A percentile compares a stretch with the other conserved stretches of the same genome.
These are phyloP conservation scores for Alligator mississippiensis DNA, from an alignment of 2,113 vertebrate genomes.

Conservation along the genomic window DNA sequence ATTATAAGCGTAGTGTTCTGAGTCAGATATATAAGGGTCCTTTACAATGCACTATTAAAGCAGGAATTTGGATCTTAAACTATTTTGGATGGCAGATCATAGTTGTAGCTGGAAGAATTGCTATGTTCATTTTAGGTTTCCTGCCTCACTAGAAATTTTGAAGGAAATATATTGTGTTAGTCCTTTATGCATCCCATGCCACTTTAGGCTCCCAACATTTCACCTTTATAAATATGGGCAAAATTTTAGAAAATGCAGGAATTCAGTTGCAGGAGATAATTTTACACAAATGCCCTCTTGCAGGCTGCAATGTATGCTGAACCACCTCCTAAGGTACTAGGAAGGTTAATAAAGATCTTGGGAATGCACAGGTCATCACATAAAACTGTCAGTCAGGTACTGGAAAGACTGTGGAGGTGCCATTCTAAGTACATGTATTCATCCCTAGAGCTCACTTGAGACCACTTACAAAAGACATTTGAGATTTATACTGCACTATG, in stretches of 20 bases:
- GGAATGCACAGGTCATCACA: neutral
- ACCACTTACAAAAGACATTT: neutral
- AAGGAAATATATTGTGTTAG: constrained; percentile 10
- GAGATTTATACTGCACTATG: neutral
- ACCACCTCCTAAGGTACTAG: neutral
- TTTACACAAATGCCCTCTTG: neutral
- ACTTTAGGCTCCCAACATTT: neutral
- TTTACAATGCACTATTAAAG: constrained; percentile 49
- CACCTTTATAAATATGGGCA: neutral
- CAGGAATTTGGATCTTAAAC: constrained; percentile 26
- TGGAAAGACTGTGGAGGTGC: neutral
- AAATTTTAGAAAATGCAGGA: neutral
- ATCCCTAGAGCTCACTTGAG: neutral
- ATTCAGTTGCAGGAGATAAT: neutral
- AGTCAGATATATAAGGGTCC: neutral
- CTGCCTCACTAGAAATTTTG: neutral
- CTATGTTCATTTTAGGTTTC: constrained; percentile 35
- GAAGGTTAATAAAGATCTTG: neutral
- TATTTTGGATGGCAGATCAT: constrained; percentile 47
- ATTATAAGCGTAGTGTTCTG: neutral
- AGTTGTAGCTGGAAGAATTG: neutral
- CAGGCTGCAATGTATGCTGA: neutral
- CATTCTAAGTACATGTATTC: neutral
- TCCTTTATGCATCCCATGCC: neutral
- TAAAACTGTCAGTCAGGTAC: neutral